Base-by-base conservation (phyloP, 2,113 vertebrate genomes). In the Phyllostomus hastatus region DNA sequence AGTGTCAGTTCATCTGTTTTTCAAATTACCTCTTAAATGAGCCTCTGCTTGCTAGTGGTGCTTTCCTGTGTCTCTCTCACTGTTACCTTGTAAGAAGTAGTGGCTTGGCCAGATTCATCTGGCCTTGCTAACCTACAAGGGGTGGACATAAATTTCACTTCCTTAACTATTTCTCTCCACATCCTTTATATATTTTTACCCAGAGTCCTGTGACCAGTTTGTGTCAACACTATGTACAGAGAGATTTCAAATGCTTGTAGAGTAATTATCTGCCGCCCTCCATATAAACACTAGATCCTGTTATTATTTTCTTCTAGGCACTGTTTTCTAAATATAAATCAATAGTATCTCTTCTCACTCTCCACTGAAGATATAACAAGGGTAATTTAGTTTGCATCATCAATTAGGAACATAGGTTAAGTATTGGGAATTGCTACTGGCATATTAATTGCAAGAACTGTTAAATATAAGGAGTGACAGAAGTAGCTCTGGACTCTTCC, bases 161-260 rank as follows among this genome's bases (percentile, higher is more conserved):
- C 0, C n/a, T 85, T 50, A 57, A 57, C 5, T 57, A 3, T 79
- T 10, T 79, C 20, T 94, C 16, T 78, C 31, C 16, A 82, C 7
- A 94, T 10, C 2, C 6, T 59, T 69, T 61, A 48, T 64, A 15
- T 1, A 81, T 15, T 84, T 95, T 83, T 78, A 48, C 19, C 19
- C 33, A 73, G 46, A 90, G 17, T 82, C 10, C 6, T 82, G 41
- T 57, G 38, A 93, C 24, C 0, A 31, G 15, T 91, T 85, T 94
- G n/a, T 41, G 64, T 31, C 54, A 96, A 88, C 8, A 33, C 7
- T 91, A 46, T 64, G 35, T 94, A 86, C 22, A 69, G 15, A 85
- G 11, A 5, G n/a, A 86, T 87, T 88, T 72, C 22, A 97, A 95
- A 54, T 85, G n/a, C 61, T 87, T 94, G 54, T 50, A 86, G 28